Percentiles rank a stretch among this genome's conserved stretches.
These are phyloP conservation scores for Camarhynchus parvulus DNA, from an alignment of 2,113 vertebrate species.

Conservation along the genomic window DNA sequence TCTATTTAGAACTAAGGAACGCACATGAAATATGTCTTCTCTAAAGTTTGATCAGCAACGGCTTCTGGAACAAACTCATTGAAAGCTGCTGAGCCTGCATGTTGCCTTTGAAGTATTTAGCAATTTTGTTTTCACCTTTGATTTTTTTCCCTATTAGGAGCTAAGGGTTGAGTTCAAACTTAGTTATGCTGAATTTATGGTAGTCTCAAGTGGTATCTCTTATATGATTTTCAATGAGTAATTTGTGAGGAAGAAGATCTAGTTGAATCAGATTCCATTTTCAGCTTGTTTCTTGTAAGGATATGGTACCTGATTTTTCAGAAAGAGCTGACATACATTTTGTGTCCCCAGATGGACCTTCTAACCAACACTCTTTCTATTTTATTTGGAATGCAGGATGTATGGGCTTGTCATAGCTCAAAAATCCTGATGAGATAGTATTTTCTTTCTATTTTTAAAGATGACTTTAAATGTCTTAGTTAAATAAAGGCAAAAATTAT, in stretches of 20 bases:
- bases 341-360: background rate
- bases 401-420: background rate
- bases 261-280: background rate
- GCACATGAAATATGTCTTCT: background rate
- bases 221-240: background rate
- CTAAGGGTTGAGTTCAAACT: background rate
- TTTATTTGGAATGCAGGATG: background rate
- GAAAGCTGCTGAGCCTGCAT: background rate
- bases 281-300: background rate
- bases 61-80: background rate
- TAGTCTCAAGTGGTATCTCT: background rate
- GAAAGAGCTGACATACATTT: background rate
- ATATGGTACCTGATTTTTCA: background rate
- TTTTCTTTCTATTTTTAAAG: background rate
- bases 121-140: conserved; percentile 11
- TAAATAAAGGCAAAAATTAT: background rate
- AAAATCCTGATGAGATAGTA: background rate
- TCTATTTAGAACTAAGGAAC: background rate
- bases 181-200: background rate
- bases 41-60: background rate
- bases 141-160: background rate
- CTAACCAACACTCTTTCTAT: background rate
- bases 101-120: conserved; percentile 7
- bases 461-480: background rate
- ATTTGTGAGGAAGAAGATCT: background rate